Percentiles rank a stretch among this genome's conserved stretches.
Evolutionary conservation across 2,797 vertebrate species (phyloP).

Genomic region (Threskiornis aethiopicus): DNA sequence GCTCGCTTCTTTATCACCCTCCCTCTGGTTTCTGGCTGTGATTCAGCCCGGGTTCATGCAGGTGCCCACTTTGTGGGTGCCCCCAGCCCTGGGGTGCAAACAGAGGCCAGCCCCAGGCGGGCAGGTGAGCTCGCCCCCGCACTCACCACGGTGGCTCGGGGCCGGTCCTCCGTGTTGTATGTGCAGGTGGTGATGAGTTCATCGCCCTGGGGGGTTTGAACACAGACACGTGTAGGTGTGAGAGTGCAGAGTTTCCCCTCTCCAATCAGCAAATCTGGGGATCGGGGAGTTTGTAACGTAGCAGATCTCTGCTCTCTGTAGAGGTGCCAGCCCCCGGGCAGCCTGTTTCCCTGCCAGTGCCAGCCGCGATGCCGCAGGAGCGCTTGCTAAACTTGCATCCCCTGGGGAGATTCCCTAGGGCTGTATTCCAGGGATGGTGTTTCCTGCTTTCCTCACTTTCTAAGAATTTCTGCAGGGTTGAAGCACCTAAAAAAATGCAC

Average conservation of each 20-base stretch:
- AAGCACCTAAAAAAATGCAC: not conserved
- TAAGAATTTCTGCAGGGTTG: not conserved
- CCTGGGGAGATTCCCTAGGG: not conserved
- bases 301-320: not conserved
- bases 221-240: not conserved
- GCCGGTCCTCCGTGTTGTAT: slow-evolving; percentile 86
- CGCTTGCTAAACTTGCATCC: not conserved
- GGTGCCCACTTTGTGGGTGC: not conserved
- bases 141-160: slow-evolving; percentile 85
- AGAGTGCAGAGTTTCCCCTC: not conserved
- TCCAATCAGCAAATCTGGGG: not conserved
- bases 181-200: slow-evolving; percentile 89
- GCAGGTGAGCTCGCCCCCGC: not conserved
- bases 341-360: not conserved
- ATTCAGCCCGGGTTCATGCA: not conserved
- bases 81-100: not conserved
- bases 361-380: rapidly evolving
- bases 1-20: not conserved
- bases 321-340: not conserved
- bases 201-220: slow-evolving; percentile 79
- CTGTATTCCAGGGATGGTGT: not conserved
- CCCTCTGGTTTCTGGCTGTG: not conserved
- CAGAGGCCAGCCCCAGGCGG: not conserved
- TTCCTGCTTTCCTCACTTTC: not conserved
- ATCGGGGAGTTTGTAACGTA: rapidly evolving